These are phyloP conservation scores for Oryzias dopingdopingensis DNA, from an alignment of 2,797 vertebrate species.

Conservation along the genomic window DNA sequence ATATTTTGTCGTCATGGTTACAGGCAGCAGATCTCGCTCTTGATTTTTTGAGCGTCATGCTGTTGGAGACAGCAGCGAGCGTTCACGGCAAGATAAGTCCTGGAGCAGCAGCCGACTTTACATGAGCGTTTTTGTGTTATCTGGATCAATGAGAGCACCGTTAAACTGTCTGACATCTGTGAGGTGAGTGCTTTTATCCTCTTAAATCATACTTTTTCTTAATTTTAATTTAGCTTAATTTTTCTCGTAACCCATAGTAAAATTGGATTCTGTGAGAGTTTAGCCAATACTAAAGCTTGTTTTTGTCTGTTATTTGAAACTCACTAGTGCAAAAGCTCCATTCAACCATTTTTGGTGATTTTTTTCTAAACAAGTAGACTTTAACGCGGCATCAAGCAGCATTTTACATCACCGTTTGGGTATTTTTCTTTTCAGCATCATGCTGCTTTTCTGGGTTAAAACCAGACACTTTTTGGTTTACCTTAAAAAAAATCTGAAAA, in stretches of 20 bases:
- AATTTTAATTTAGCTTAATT: neutral
- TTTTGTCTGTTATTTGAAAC: too few relatives aligned
- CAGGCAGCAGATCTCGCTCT: slow-evolving; percentile 40
- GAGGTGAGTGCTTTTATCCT: slow-evolving; percentile 37
- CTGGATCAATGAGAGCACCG: slow-evolving; percentile 20
- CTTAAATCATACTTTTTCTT: neutral
- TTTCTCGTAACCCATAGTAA: neutral
- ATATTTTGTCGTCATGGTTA: slow-evolving; percentile 74
- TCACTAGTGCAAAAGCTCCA: too few relatives aligned
- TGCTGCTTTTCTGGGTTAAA: too few relatives aligned
- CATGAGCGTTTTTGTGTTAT: neutral
- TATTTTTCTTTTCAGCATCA: too few relatives aligned
- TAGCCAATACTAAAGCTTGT: too few relatives aligned
- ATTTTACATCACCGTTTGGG: too few relatives aligned
- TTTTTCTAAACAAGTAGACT: too few relatives aligned
- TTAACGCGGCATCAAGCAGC: too few relatives aligned
- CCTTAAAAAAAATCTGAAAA: too few relatives aligned
- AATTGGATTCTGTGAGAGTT: neutral
- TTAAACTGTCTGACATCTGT: slow-evolving; percentile 2
- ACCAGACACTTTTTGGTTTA: too few relatives aligned
- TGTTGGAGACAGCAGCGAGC: slow-evolving; percentile 55
- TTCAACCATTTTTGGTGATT: too few relatives aligned
- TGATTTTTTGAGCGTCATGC: slow-evolving; percentile 77
- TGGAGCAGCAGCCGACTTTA: neutral
- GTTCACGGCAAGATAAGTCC: too few relatives aligned